These are phyloP conservation scores for Ferdinandea cuprea DNA, from an alignment of 2,888 invertebrate species.

Conservation along the genomic window DNA sequence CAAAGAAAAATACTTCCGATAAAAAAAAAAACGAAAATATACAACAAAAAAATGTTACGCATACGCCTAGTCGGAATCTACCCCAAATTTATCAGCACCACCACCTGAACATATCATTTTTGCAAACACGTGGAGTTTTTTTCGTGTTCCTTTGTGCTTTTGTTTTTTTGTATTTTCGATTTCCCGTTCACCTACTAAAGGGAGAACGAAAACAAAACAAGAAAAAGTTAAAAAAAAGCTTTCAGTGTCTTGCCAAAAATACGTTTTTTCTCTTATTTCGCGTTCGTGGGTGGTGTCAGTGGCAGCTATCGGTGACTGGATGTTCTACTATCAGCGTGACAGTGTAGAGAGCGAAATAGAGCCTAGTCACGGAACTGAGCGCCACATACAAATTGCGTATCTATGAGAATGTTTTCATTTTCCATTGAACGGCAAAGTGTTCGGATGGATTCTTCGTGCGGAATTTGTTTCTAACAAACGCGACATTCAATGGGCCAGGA, in stretches of 20 bases:
- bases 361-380: constrained; percentile 30
- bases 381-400: constrained; percentile 41
- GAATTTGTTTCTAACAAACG: constrained; percentile 25
- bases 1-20: not conserved
- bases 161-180: constrained; percentile 27
- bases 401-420: constrained; percentile 42
- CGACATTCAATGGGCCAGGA: not conserved
- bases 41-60: constrained; percentile 40
- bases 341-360: constrained; percentile 52
- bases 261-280: constrained; percentile 48
- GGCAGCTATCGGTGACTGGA: constrained; percentile 19
- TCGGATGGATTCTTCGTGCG: constrained; percentile 32
- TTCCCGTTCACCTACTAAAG: constrained; percentile 8
- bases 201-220: constrained; percentile 15
- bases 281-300: constrained; percentile 34
- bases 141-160: not conserved
- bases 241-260: constrained; percentile 58
- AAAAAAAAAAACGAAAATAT: not conserved
- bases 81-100: not conserved
- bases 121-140: constrained; percentile 40
- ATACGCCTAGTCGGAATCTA: constrained; percentile 43
- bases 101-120: constrained; percentile 11
- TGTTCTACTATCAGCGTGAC: constrained; percentile 32
- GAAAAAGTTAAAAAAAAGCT: constrained; percentile 56
- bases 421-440: constrained; percentile 25